Evolutionary conservation across 2,888 invertebrate genomes (phyloP).

Genomic region (Xanthorhoe spadicearia): DNA sequence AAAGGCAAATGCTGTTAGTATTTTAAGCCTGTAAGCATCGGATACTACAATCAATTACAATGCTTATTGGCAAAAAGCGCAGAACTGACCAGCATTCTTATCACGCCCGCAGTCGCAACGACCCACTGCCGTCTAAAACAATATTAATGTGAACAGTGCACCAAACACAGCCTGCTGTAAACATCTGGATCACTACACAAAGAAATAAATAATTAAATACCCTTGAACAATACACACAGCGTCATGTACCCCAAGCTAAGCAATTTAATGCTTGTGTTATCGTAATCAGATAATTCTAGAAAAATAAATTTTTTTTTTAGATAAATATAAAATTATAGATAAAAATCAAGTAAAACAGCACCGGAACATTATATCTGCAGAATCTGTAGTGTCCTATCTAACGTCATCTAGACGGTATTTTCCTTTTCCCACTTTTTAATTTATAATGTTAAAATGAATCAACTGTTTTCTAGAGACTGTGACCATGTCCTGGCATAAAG

Average conservation of each 20-base stretch:
- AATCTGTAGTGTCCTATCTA: too few relatives aligned
- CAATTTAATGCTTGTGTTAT: too few relatives aligned
- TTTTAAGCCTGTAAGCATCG: background rate
- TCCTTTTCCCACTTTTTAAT: background rate
- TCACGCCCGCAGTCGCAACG: constrained; percentile 47
- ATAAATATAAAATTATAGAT: too few relatives aligned
- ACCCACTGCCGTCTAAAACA: constrained; percentile 42
- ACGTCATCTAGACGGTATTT: too few relatives aligned
- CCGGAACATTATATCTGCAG: too few relatives aligned
- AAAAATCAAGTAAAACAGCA: too few relatives aligned
- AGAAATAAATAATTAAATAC: background rate
- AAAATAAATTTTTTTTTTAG: too few relatives aligned
- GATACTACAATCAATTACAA: constrained; percentile 23
- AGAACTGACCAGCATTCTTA: constrained; percentile 45
- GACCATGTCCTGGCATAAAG: constrained; percentile 34
- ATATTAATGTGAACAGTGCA: constrained; percentile 41
- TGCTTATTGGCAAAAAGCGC: constrained; percentile 24
- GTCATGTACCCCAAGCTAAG: too few relatives aligned
- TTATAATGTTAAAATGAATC: background rate
- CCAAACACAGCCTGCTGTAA: constrained; percentile 10
- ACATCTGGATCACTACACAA: constrained; percentile 4
- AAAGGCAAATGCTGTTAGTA: background rate
- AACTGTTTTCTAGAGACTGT: constrained; percentile 20
- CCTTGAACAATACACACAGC: too few relatives aligned
- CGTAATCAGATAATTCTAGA: too few relatives aligned